Evolutionary conservation across 1,140 invertebrate species (phyloP), one percentile per base, ranked within the genome.

Genomic region (Drosophila lini): DNA sequence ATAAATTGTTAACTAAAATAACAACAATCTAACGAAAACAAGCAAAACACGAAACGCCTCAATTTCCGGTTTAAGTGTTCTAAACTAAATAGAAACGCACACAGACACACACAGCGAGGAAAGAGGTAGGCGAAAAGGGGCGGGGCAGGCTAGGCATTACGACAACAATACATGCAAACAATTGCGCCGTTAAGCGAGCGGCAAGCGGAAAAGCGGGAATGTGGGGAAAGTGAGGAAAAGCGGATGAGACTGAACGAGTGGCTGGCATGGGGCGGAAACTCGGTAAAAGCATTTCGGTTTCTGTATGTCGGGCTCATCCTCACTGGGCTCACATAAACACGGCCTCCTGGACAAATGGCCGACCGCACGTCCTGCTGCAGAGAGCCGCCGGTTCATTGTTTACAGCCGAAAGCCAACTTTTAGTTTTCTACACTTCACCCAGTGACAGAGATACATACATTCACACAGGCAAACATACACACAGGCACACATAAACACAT

Each of bases 1-100:
- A 89, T 89, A 89, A 89, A 89, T 89, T 89, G 84, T 89, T 90
- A 89, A 89, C 84, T 81, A 84, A 89, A 89, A 90, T 90, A 89
- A 89, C 85, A 89, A 89, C 85, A 84, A 85, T 75, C 85, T 81
- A 89, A 85, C 85, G 57, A 81, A 90, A 89, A 90, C 85, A 89
- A 89, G 84, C 78, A 90, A 78, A 84, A 89, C 78, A 81, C 85
- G 81, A 81, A 91, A 91, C 89, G 89, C 89, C 84, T 91, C 83
- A 91, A 91, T 91, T 91, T 91, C 89, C 89, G 89, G 81, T 83
- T 89, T 89, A 89, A 90, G 82, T 81, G 75, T 89, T 82, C 78
- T 80, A 89, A 85, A 85, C 81, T 75, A 89, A 89, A 91, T 89
- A 85, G 84, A 84, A 81, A 67, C 50, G 40, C 61, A 57, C 62